Conservation (phyloP, 2,888 invertebrate genomes). For the Micoletzkya japonica region DNA sequence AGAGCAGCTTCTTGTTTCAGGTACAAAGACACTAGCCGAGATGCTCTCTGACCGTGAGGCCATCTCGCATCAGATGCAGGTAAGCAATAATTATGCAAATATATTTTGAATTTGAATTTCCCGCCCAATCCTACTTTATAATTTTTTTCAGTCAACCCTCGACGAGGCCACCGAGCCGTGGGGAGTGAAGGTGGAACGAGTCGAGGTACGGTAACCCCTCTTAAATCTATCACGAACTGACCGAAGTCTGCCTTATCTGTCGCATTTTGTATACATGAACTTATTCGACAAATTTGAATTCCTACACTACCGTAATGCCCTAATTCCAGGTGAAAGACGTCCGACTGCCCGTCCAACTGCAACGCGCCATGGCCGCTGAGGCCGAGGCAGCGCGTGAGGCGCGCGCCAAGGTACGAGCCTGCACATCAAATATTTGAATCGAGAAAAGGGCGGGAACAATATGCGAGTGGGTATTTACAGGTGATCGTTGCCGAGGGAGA, state of each 20-base stretch:
- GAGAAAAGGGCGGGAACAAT: neutral
- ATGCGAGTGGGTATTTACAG: slow-evolving; percentile 59
- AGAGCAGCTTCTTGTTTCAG: no score
- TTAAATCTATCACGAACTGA: slow-evolving; percentile 65
- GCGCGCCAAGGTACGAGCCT: slow-evolving; percentile 48
- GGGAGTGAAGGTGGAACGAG: slow-evolving; percentile 67
- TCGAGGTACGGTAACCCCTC: slow-evolving; percentile 74
- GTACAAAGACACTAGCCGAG: slow-evolving; percentile 91
- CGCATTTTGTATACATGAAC: neutral
- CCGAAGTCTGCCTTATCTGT: neutral
- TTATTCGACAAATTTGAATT: neutral
- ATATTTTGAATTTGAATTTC: no score
- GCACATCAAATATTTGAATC: neutral
- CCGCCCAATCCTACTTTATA: no score
- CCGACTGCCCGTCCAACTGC: slow-evolving; percentile 85
- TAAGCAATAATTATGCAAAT: no score
- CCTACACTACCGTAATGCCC: neutral
- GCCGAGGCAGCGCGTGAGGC: slow-evolving; percentile 91
- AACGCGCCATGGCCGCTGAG: slow-evolving; percentile 93
- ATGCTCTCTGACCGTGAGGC: slow-evolving; percentile 93
- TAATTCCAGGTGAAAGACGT: slow-evolving; percentile 73
- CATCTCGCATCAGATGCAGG: slow-evolving; percentile 72
- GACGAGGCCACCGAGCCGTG: slow-evolving; percentile 68
- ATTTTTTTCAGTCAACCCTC: slow-evolving; percentile 63
- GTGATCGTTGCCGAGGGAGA: slow-evolving; percentile 96